Conservation (phyloP, 1,140 invertebrate genomes). For the Helicoverpa zea region DNA sequence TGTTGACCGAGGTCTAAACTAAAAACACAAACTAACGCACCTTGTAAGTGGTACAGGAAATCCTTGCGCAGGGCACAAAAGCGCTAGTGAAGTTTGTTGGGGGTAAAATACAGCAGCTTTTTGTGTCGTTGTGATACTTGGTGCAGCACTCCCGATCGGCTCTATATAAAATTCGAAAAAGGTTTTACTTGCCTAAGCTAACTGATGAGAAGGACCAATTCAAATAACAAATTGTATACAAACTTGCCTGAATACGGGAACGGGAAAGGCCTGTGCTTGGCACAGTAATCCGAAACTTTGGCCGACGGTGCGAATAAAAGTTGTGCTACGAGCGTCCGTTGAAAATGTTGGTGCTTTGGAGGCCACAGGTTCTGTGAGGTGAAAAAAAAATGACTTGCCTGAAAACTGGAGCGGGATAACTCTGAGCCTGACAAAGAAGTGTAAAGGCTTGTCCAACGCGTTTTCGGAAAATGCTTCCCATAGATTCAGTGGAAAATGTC, state of each 20-base stretch:
- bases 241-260: conserved; percentile 91
- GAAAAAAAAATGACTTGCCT: conserved; percentile 87
- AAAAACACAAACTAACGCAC: conserved; percentile 81
- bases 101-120: conserved; percentile 80
- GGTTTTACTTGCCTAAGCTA: conserved; percentile 21
- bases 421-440: conserved; percentile 90
- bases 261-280: conserved; percentile 92
- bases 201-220: not conserved
- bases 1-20: not conserved
- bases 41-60: conserved; percentile 91
- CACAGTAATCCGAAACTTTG: conserved; percentile 88
- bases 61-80: conserved; percentile 90
- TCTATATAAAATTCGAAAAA: conserved; percentile 79
- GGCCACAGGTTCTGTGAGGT: conserved; percentile 90
- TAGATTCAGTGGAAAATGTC: conserved; percentile 87
- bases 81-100: conserved; percentile 82
- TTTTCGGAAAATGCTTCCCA: conserved; percentile 87
- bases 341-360: conserved; percentile 90
- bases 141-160: conserved; percentile 87
- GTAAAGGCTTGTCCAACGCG: conserved; percentile 85
- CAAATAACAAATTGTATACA: conserved; percentile 1
- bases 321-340: conserved; percentile 89
- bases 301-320: conserved; percentile 84
- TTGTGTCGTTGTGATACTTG: conserved; percentile 86
- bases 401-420: conserved; percentile 90